Evolutionary conservation across 2,888 invertebrate genomes (phyloP).

Genomic region (Uropetala carovei): DNA sequence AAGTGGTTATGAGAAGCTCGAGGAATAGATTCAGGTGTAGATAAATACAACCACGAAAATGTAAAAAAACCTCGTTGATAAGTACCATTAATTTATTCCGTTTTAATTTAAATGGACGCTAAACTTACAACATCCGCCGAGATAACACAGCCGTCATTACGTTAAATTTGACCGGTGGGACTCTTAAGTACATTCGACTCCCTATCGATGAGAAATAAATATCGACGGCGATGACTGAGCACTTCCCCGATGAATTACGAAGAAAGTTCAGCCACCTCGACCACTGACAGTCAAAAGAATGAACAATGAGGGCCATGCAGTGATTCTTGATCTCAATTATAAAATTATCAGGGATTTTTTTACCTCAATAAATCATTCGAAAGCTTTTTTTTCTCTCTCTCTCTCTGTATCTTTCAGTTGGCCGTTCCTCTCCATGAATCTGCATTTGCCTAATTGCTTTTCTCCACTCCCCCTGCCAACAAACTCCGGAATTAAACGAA

Average conservation of each 20-base stretch:
- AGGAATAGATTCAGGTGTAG: no score
- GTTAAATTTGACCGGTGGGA: slow-evolving; percentile 1
- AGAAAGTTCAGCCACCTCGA: background rate
- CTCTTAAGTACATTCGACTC: background rate
- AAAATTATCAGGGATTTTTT: slow-evolving; percentile 15
- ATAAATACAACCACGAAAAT: no score
- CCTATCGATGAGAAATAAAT: slow-evolving; percentile 33
- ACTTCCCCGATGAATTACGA: slow-evolving; percentile 4
- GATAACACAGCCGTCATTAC: background rate
- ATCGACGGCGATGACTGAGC: background rate
- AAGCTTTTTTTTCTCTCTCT: background rate
- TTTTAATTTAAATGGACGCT: background rate
- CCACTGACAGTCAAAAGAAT: slow-evolving; percentile 2
- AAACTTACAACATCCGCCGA: background rate
- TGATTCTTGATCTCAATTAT: slow-evolving; percentile 32
- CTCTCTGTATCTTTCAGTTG: background rate
- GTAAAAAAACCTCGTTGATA: background rate
- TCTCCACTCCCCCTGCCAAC: background rate
- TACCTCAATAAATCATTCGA: background rate
- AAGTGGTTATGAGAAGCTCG: no score
- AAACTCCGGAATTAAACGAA: background rate
- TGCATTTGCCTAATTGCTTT: slow-evolving; percentile 28
- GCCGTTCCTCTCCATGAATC: slow-evolving; percentile 4
- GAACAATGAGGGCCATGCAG: background rate
- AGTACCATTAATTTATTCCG: background rate